Base-by-base conservation (phyloP, 2,797 vertebrate species). In the Salmo trutta region DNA sequence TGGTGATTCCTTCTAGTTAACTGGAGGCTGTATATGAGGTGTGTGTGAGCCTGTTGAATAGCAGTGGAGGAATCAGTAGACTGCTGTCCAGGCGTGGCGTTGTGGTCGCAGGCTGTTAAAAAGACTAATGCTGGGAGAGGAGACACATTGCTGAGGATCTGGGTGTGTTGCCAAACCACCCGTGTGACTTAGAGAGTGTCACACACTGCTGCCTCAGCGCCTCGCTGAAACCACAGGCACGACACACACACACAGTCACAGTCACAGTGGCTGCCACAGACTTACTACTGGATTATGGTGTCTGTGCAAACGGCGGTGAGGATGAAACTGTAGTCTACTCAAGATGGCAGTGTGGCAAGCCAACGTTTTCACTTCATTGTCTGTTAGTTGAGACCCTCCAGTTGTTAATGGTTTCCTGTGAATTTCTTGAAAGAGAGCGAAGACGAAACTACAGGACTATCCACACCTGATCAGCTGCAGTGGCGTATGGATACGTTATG, bases 21-120 rank as follows among this genome's bases (percentile, higher is more conserved):
- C 65, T 67, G 65, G 24, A 29, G 33, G 19, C 4, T 56, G 19
- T 56, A 56, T 33, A 27, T 66, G 15, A 27, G 12, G 64, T 14
- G 62, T 27, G 62, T 2, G n/a, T 33, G 5, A 3, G 21, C 6
- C 70, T 53, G 71, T 53, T 36, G 17, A 56, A 31, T 17, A 59
- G 72, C 41, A 31, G 36, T 71, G 82, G 84, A 79, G 81, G 83
- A 84, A 83, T 82, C 82, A 85, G 84, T 85, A 77, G 84, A 77
- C 88, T 84, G 88, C 85, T 84, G 83, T 88, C 80, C 84, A 89
- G 88, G 83, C 76, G 53, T 74, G 84, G 76, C 83, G 81, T 84
- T 87, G 83, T 88, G 87, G 85, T 89, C 87, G 88, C 79, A 73
- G 83, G 80, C 86, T 89, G 90, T 85, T 92, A 85, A 90, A 88